phyloP scores from a whole-genome alignment of 2,113 vertebrate genomes.

The Sphaerodactylus townsendi region DNA sequence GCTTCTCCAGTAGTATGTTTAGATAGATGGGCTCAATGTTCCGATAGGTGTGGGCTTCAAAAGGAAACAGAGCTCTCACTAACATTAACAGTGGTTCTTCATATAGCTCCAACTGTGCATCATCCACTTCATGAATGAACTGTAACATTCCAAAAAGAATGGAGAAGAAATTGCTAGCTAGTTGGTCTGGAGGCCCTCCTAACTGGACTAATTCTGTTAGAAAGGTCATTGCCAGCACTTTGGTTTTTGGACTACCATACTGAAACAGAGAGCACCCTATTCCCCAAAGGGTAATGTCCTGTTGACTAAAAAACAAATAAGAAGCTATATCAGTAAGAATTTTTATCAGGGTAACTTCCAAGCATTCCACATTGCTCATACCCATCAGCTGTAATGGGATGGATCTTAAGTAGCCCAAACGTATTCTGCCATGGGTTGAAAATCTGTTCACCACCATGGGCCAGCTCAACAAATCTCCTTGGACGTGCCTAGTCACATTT shows the following conservation, averaged over 20 bases:
- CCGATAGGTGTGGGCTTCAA: constrained; percentile 67
- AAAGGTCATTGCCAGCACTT: constrained; percentile 76
- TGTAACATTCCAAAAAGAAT: constrained; percentile 83
- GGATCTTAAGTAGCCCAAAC: constrained; percentile 78
- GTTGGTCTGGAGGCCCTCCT: constrained; percentile 82
- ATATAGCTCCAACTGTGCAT: constrained; percentile 69
- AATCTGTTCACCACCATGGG: constrained; percentile 80
- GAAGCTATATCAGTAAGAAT: constrained; percentile 79
- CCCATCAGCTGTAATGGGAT: constrained; percentile 78
- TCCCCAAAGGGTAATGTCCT: constrained; percentile 81
- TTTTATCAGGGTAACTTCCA: constrained; percentile 76
- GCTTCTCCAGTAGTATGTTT: constrained; percentile 85
- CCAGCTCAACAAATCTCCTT: constrained; percentile 70
- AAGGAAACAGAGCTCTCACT: constrained; percentile 80
- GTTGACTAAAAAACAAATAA: constrained; percentile 81
- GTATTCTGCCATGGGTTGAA: constrained; percentile 61
- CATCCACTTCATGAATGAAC: constrained; percentile 64
- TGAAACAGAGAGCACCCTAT: constrained; percentile 83
- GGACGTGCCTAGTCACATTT: constrained; percentile 33
- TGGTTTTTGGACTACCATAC: constrained; percentile 78
- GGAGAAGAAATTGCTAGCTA: constrained; percentile 82
- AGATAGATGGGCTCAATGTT: constrained; percentile 86
- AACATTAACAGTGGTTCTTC: constrained; percentile 81
- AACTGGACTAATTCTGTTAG: constrained; percentile 81
- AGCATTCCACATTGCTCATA: constrained; percentile 80